Evolutionary conservation across 1,140 invertebrate species (phyloP).

Genomic region (Eurosta solidaginis): DNA sequence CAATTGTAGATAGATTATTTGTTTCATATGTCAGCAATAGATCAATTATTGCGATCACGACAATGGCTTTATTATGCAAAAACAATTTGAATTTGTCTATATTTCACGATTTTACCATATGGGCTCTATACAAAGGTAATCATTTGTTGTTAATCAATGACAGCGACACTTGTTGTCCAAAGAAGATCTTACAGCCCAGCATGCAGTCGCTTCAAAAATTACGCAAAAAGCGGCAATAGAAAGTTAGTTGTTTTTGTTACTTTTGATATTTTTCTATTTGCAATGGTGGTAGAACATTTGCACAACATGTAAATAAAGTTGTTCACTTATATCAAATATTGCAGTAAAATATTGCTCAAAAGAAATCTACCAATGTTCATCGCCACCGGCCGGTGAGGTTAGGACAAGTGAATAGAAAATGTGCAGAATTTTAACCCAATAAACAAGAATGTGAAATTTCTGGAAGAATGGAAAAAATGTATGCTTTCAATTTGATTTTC

Average conservation of each 20-base stretch:
- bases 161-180: not conserved
- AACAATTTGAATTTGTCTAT: not conserved
- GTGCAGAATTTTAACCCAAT: not conserved
- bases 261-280: not conserved
- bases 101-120: not conserved
- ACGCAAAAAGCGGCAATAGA: not conserved
- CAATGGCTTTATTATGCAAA: too few species aligned
- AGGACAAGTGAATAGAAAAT: not conserved
- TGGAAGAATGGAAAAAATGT: too few species aligned
- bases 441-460: not conserved
- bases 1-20: not conserved
- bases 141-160: not conserved
- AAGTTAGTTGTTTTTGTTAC: not conserved
- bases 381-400: too few species aligned
- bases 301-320: not conserved
- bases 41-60: not conserved
- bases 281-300: not conserved
- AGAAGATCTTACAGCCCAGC: not conserved
- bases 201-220: slow-evolving; percentile 6
- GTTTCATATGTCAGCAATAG: not conserved
- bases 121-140: not conserved
- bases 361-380: not conserved
- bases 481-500: too few species aligned
- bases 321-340: not conserved
- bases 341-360: not conserved